Percentiles rank a stretch among this genome's conserved stretches.
Conservation (phyloP, 2,888 invertebrate genomes). For the Caenorhabditis drosophilae region DNA sequence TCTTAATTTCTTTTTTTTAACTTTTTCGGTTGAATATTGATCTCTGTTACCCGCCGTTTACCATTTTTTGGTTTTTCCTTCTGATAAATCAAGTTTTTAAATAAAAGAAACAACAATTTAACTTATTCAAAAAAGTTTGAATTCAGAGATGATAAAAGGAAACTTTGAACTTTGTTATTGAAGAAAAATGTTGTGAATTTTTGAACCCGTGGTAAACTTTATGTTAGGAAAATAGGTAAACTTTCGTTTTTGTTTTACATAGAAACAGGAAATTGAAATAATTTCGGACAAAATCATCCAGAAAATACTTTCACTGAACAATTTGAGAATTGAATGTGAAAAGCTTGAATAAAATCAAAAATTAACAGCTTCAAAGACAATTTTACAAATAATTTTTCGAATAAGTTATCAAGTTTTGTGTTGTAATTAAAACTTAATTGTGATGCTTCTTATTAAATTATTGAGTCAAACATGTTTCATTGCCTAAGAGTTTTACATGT, state of each 20-base stretch:
- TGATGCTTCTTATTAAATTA: too few relatives aligned
- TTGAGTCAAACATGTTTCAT: too few relatives aligned
- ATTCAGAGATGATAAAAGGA: conserved; percentile 17
- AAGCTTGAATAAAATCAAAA: too few relatives aligned
- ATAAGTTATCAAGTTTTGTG: too few relatives aligned
- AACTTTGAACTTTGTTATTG: conserved; percentile 24
- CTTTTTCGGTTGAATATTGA: not conserved
- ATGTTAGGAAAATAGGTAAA: conserved; percentile 1
- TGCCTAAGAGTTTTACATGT: too few relatives aligned
- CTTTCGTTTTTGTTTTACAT: not conserved
- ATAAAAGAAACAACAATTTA: too few relatives aligned
- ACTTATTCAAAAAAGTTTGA: conserved; percentile 38
- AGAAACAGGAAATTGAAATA: not conserved
- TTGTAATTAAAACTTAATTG: too few relatives aligned
- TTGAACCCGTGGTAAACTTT: conserved; percentile 11
- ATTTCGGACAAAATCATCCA: conserved; percentile 19
- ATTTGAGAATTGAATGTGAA: conserved; percentile 4
- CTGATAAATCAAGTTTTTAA: too few relatives aligned
- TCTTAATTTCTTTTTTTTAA: not conserved
- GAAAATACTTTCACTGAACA: conserved; percentile 35
- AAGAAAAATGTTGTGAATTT: not conserved
- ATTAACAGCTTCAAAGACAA: too few relatives aligned
- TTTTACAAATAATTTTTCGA: too few relatives aligned
- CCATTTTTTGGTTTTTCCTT: too few relatives aligned
- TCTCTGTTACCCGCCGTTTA: too few relatives aligned